Conservation (phyloP, 2,888 invertebrate species). For the Chironomus tentans region DNA sequence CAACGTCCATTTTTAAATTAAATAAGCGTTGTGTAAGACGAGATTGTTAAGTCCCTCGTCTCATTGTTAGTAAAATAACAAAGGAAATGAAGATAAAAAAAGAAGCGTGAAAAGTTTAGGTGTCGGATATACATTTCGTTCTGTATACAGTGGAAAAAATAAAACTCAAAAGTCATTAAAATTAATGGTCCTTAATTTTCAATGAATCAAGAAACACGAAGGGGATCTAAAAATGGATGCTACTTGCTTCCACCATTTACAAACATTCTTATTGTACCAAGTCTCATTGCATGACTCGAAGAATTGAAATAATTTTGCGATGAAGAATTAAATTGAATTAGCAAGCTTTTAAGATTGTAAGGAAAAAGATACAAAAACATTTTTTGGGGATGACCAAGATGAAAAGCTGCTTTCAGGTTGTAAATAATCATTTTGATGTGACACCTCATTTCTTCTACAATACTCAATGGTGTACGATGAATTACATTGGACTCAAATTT, state of each 20-base stretch:
- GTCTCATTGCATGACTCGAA: background rate
- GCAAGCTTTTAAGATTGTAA: no score
- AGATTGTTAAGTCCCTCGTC: background rate
- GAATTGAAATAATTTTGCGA: background rate
- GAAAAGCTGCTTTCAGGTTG: background rate
- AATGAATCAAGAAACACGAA: background rate
- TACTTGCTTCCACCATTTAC: background rate
- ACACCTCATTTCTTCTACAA: no score
- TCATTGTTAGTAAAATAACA: background rate
- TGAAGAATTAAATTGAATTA: background rate
- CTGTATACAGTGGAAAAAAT: background rate
- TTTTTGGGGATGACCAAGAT: background rate
- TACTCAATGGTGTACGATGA: no score
- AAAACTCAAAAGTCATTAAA: conserved; percentile 6
- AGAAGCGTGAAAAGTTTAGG: background rate
- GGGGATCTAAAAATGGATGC: background rate
- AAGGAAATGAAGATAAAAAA: background rate
- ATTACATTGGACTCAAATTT: no score
- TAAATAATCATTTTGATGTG: no score
- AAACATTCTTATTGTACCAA: background rate
- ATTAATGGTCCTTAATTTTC: background rate
- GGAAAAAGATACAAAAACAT: background rate
- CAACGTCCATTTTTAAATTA: background rate
- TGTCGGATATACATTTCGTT: background rate
- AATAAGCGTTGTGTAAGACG: background rate